Evolutionary conservation across 2,797 vertebrate species (phyloP), one percentile per base, ranked within the genome.

Genomic region (Oreochromis grahami): DNA sequence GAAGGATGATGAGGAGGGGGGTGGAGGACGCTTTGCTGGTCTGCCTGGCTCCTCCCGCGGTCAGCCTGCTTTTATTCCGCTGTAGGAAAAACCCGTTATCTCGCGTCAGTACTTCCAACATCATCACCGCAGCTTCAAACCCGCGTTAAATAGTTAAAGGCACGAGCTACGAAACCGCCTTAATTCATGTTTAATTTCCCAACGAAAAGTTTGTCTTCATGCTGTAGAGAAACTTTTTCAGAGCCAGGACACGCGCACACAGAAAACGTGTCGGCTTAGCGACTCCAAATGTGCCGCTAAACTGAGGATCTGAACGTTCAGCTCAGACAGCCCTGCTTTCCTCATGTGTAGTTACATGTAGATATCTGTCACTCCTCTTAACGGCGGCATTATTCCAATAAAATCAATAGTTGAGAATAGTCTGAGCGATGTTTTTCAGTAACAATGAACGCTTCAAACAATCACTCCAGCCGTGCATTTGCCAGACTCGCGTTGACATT

Each of bases 71-170:
- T 80, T 81, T 86, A 84, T 76, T 86, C 88, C 85, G 65, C 91
- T 87, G 90, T 84, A 77, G 87, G 74, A 87, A 88, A 84, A 93
- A 89, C 21, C 95, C 94, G 95, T 96, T 95, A 96, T 94, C 92
- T 91, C 92, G 87, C 94, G 93, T 92, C 94, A 92, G 89, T 87
- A 80, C 84, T 51, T 83, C 41, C 76, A 72, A 80, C 91, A 89
- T 80, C 78, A 80, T 26, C 77, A 32, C 78, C 72, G 17, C 77
- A 5, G 38, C 72, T 76, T n/a, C 74, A 29, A 19, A 55, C 24
- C 51, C 29, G 15, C 56, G 48, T 38, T 85, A 79, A 93, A 93
- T 86, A 92, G 77, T 92, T 90, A 82, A 89, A 79, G 4, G 13
- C 26, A 11, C 43, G n/a, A 21, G 7, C 70, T 32, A 32, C 12